A percentile compares a stretch with the other conserved stretches of the same genome.
Conservation (phyloP, 2,888 invertebrate genomes). For the Trachelus troglodyta region DNA sequence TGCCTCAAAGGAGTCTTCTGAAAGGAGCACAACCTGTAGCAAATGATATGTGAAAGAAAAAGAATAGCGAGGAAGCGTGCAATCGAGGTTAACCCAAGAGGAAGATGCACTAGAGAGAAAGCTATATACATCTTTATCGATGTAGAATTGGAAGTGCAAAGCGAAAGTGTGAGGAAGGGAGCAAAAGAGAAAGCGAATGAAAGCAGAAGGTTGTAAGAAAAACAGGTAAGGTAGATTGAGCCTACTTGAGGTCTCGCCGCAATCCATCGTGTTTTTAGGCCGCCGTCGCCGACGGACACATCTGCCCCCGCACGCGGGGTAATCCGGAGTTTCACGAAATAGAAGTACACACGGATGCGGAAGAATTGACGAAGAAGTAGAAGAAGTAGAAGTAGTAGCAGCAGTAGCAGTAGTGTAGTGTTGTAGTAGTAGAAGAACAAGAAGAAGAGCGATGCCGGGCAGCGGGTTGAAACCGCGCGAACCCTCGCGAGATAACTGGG, state of each 20-base stretch:
- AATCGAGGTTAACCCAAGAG: neutral
- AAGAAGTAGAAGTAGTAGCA: constrained; percentile 13
- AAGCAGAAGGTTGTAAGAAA: constrained; percentile 10
- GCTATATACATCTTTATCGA: neutral
- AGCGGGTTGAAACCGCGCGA: constrained; percentile 32
- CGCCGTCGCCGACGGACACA: constrained; percentile 53
- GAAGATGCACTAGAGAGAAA: neutral
- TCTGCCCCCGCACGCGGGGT: constrained; percentile 50
- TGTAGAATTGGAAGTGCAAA: neutral
- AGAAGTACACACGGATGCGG: neutral
- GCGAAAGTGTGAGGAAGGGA: constrained; percentile 4
- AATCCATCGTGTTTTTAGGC: constrained; percentile 60
- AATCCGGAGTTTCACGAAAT: neutral
- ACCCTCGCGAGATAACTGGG: constrained; percentile 42
- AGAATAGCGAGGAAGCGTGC: neutral
- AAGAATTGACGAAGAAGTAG: neutral
- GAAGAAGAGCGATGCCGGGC: constrained; percentile 9
- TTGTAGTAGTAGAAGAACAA: constrained; percentile 17
- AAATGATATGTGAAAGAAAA: neutral
- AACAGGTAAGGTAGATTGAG: constrained; percentile 34
- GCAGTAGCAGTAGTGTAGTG: constrained; percentile 16
- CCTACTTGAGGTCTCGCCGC: constrained; percentile 65
- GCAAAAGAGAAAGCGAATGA: constrained; percentile 16
- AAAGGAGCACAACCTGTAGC: neutral
- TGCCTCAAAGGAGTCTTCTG: neutral